These are phyloP conservation scores for Orientallactaga sibirica DNA, from an alignment of 2,797 vertebrate species.

Conservation along the genomic window DNA sequence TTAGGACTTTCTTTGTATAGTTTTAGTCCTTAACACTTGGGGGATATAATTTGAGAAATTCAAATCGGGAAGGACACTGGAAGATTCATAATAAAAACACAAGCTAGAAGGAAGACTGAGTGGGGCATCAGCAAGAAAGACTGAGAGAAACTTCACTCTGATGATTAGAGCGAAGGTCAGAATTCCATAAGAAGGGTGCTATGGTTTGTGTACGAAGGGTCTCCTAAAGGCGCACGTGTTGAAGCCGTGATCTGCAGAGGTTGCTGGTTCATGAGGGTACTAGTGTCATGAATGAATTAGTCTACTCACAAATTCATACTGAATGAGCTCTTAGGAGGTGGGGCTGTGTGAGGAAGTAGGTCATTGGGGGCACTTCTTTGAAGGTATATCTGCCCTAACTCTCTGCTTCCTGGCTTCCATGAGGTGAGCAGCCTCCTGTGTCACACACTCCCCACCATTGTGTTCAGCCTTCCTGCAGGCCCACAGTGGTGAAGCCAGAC, in stretches of 20 bases:
- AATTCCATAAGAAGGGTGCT: not conserved
- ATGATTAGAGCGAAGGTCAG: not conserved
- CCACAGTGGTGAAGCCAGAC: not conserved
- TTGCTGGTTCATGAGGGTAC: not conserved
- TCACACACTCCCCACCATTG: too few species aligned
- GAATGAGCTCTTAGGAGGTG: not conserved
- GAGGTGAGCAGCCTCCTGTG: not conserved
- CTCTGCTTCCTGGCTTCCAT: not conserved
- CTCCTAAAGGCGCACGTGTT: not conserved
- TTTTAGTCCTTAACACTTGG: not conserved
- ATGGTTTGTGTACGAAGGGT: not conserved
- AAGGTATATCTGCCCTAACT: not conserved
- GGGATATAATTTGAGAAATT: constrained; percentile 38
- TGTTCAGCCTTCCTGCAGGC: not conserved
- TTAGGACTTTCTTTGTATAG: not conserved
- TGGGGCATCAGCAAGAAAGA: not conserved
- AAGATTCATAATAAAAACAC: not conserved
- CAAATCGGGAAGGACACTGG: not conserved
- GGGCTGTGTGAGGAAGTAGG: not conserved
- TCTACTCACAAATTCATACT: not conserved
- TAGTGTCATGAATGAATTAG: not conserved
- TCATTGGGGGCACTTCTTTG: not conserved
- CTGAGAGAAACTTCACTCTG: not conserved
- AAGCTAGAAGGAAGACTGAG: not conserved
- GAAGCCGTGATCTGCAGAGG: not conserved